These are phyloP conservation scores for Parnassius glacialis DNA, from an alignment of 2,888 invertebrate genomes.

Conservation along the genomic window DNA sequence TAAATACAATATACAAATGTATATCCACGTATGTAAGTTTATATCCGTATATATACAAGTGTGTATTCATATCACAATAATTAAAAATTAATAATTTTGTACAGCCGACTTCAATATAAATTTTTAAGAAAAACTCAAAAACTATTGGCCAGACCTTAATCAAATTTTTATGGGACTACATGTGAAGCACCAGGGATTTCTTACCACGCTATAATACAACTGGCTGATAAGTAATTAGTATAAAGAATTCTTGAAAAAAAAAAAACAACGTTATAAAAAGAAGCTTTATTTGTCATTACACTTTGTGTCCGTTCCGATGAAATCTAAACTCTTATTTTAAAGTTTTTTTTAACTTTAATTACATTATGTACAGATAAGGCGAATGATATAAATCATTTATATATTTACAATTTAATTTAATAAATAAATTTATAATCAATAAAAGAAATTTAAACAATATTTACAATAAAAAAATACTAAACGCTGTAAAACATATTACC, in stretches of 20 bases:
- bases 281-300: constrained; percentile 76
- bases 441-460: constrained; percentile 15
- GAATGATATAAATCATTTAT: constrained; percentile 8
- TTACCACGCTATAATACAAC: too few relatives aligned
- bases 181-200: too few relatives aligned
- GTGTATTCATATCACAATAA: too few relatives aligned
- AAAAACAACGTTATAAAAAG: constrained; percentile 44
- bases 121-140: too few relatives aligned
- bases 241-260: not conserved
- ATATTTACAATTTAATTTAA: constrained; percentile 22
- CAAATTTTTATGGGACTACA: too few relatives aligned
- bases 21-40: too few relatives aligned
- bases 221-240: too few relatives aligned
- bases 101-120: too few relatives aligned
- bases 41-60: too few relatives aligned
- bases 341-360: constrained; percentile 4
- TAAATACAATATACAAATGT: too few relatives aligned
- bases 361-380: constrained; percentile 26
- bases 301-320: constrained; percentile 50
- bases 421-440: constrained; percentile 8
- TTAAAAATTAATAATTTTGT: too few relatives aligned
- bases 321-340: constrained; percentile 6
- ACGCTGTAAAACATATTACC: not conserved
- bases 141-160: too few relatives aligned
- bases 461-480: constrained; percentile 15